phyloP scores from a whole-genome alignment of 2,113 vertebrate genomes.

The Centropus unirufus region DNA sequence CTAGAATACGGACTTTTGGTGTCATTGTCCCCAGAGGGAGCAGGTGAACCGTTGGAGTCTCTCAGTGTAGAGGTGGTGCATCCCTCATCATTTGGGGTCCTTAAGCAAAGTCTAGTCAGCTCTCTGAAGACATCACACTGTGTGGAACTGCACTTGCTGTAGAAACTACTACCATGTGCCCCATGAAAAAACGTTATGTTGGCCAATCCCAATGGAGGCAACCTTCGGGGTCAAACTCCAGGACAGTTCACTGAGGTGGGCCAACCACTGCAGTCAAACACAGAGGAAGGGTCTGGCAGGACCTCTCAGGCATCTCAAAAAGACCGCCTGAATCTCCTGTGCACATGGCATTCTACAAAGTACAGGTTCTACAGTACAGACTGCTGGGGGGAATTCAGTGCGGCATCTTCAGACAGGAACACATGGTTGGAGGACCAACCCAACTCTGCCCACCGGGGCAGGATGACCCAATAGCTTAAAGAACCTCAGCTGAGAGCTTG shows the following conservation, averaged over 20 bases:
- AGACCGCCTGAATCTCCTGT: accelerated
- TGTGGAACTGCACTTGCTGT: accelerated
- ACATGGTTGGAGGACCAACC: neutral
- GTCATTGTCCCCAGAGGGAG: neutral
- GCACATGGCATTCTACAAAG: neutral
- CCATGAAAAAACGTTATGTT: neutral
- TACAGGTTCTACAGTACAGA: neutral
- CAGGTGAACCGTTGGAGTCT: neutral
- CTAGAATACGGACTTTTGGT: neutral
- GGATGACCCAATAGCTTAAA: neutral
- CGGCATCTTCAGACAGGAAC: neutral
- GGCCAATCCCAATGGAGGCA: neutral
- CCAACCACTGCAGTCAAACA: neutral
- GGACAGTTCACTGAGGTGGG: neutral
- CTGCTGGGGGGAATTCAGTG: neutral
- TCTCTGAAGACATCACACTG: accelerated
- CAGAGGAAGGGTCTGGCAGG: neutral
- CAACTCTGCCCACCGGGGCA: neutral
- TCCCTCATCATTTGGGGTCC: neutral
- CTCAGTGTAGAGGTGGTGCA: neutral
- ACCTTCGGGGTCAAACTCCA: neutral
- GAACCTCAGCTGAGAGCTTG: neutral
- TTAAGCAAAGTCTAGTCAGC: neutral
- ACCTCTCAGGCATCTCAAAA: neutral
- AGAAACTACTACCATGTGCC: neutral